phyloP scores from a whole-genome alignment of 2,797 vertebrate species.

The Falco cherrug region DNA sequence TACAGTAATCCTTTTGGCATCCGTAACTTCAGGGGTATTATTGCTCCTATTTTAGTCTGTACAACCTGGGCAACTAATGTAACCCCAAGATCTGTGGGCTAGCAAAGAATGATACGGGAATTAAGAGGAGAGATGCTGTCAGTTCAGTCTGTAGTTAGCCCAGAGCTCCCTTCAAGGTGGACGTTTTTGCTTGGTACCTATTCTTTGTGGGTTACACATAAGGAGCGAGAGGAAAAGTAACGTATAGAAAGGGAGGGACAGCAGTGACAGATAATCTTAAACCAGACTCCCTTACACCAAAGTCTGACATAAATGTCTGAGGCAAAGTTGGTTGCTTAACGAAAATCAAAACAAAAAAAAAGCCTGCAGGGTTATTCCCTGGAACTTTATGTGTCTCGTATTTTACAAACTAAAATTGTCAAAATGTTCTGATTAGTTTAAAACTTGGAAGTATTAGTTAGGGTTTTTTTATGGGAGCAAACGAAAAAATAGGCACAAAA shows the following conservation, averaged over 20 bases:
- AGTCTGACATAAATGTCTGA: background rate
- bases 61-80: background rate
- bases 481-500: background rate
- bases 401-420: conserved; percentile 46
- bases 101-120: background rate
- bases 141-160: background rate
- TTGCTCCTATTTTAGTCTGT: background rate
- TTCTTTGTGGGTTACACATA: background rate
- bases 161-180: background rate
- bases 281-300: background rate
- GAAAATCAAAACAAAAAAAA: background rate
- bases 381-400: background rate
- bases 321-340: background rate
- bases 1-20: conserved; percentile 29
- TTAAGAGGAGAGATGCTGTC: background rate
- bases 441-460: background rate
- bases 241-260: background rate
- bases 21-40: conserved; percentile 19
- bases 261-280: background rate
- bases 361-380: background rate
- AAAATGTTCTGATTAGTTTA: background rate
- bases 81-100: background rate
- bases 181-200: background rate
- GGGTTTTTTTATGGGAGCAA: background rate
- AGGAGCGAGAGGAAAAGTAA: background rate